A percentile compares a stretch with the other conserved stretches of the same genome.
phyloP scores from a whole-genome alignment of 2,888 invertebrate species.

The Athalia circularis region DNA sequence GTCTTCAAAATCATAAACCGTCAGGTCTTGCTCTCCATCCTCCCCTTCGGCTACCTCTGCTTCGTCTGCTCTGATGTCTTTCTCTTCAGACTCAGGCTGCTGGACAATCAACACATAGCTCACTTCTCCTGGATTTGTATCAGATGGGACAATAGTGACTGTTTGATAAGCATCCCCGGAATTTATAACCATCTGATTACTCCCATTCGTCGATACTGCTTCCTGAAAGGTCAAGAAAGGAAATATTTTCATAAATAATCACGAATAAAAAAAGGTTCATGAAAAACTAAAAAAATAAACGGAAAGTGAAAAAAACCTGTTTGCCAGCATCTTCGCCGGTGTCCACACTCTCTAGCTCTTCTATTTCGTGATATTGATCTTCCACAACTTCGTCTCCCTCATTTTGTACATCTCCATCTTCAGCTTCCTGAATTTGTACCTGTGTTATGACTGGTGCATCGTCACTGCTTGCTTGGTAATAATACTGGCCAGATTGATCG shows the following conservation, averaged over 20 bases:
- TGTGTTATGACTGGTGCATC: conserved; percentile 81
- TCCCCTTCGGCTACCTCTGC: conserved; percentile 73
- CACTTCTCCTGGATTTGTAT: conserved; percentile 85
- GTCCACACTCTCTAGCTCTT: conserved; percentile 76
- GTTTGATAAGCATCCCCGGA: conserved; percentile 84
- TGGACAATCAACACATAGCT: conserved; percentile 93
- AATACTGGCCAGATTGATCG: conserved; percentile 88
- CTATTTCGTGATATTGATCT: conserved; percentile 72
- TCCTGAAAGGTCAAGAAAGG: conserved; percentile 56
- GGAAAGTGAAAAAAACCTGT: conserved; percentile 22
- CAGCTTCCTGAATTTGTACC: conserved; percentile 75
- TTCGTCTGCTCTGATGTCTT: conserved; percentile 75
- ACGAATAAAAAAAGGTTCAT: neutral
- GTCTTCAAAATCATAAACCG: conserved; percentile 72
- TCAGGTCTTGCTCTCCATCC: conserved; percentile 72
- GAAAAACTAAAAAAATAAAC: neutral
- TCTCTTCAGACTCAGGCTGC: conserved; percentile 80
- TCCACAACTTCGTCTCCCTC: conserved; percentile 70
- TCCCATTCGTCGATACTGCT: conserved; percentile 59
- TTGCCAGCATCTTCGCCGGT: conserved; percentile 73
- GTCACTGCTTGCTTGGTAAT: conserved; percentile 84
- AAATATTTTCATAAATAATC: neutral
- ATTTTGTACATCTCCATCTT: conserved; percentile 64
- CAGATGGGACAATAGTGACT: conserved; percentile 89
- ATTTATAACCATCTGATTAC: conserved; percentile 76